phyloP scores from a whole-genome alignment of 1,140 invertebrate genomes.

The Drosophila mojavensis region DNA sequence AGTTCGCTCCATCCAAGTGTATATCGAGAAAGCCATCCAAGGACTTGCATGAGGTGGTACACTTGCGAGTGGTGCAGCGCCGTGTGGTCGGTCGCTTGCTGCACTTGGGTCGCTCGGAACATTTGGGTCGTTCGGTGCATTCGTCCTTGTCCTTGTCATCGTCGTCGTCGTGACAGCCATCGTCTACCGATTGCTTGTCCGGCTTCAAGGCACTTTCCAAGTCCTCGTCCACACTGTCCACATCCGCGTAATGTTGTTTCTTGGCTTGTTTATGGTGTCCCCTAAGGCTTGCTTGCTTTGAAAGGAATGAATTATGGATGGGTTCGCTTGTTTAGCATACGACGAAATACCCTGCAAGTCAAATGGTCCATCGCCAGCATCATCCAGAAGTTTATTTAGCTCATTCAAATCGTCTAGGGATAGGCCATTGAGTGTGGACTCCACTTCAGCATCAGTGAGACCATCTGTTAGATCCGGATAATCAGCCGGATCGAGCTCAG shows the following conservation, averaged over 20 bases:
- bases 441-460: slow-evolving; percentile 56
- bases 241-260: slow-evolving; percentile 15
- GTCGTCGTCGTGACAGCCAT: slow-evolving; percentile 49
- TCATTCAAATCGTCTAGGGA: slow-evolving; percentile 52
- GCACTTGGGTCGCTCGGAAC: slow-evolving; percentile 9
- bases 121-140: slow-evolving; percentile 16
- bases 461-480: slow-evolving; percentile 64
- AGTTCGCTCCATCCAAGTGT: slow-evolving; percentile 26
- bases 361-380: slow-evolving; percentile 36
- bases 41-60: slow-evolving; percentile 8
- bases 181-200: background rate
- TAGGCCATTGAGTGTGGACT: slow-evolving; percentile 42
- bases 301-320: slow-evolving; percentile 26
- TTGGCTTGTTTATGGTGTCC: slow-evolving; percentile 22
- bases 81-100: slow-evolving; percentile 24
- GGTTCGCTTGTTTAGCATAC: background rate
- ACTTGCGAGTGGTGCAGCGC: slow-evolving; percentile 29
- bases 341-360: slow-evolving; percentile 30
- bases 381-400: slow-evolving; percentile 51
- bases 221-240: slow-evolving; percentile 9
- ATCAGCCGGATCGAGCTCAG: slow-evolving; percentile 13
- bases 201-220: slow-evolving; percentile 1
- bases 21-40: slow-evolving; percentile 14
- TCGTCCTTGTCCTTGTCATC: slow-evolving; percentile 38
- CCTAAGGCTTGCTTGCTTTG: slow-evolving; percentile 51